phyloP scores from a whole-genome alignment of 2,888 invertebrate genomes.

The Drosophila conformis region DNA sequence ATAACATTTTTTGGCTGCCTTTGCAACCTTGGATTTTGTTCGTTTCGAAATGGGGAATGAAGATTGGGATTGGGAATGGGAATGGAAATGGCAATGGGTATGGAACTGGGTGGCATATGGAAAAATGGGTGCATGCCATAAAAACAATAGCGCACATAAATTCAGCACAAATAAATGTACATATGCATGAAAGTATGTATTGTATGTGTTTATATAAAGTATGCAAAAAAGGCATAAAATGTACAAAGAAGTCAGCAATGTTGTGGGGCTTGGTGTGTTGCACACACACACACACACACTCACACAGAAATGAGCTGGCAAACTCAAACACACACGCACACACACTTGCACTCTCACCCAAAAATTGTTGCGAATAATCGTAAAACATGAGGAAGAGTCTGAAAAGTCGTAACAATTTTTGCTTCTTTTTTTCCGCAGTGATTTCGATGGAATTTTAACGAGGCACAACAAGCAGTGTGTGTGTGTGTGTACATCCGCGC shows the following conservation, averaged over 20 bases:
- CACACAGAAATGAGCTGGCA: conserved; percentile 51
- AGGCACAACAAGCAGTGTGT: conserved; percentile 52
- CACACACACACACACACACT: conserved; percentile 1
- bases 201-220: conserved; percentile 57
- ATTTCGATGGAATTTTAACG: conserved; percentile 78
- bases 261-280: conserved; percentile 34
- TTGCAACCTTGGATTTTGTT: conserved; percentile 57
- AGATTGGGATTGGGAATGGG: conserved; percentile 20
- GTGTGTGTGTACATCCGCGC: background rate
- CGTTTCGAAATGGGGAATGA: conserved; percentile 34
- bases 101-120: conserved; percentile 52
- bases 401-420: conserved; percentile 65
- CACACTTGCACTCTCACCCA: conserved; percentile 11
- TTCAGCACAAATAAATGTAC: conserved; percentile 75
- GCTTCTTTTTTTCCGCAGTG: conserved; percentile 60
- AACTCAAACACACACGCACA: conserved; percentile 17
- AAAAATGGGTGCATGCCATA: conserved; percentile 83
- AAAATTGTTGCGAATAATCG: conserved; percentile 63
- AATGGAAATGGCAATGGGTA: conserved; percentile 22
- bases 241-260: conserved; percentile 52
- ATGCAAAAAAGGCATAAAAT: conserved; percentile 77
- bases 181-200: conserved; percentile 2
- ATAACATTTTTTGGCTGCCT: conserved; percentile 61
- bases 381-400: conserved; percentile 73
- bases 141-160: conserved; percentile 83